Evolutionary conservation across 2,797 vertebrate species (phyloP).

Genomic region (Gallinago nigripennis): DNA sequence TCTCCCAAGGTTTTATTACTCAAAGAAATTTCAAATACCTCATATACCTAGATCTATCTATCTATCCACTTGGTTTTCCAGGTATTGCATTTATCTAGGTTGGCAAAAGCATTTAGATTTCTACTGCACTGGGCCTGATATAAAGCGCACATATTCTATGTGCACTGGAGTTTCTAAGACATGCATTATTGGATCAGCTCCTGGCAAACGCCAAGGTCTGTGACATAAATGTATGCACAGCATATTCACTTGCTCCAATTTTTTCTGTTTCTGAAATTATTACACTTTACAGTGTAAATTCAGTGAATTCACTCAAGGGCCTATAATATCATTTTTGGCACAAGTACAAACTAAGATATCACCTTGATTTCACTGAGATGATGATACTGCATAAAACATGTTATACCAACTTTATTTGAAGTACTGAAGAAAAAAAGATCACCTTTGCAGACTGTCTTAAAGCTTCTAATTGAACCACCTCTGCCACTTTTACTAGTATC

Average conservation of each 20-base stretch:
- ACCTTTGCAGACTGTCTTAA: neutral
- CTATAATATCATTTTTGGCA: neutral
- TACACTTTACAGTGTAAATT: neutral
- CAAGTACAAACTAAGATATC: neutral
- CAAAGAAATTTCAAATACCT: neutral
- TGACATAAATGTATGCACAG: neutral
- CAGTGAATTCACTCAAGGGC: neutral
- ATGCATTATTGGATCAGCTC: neutral
- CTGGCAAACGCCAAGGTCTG: neutral
- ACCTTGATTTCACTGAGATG: neutral
- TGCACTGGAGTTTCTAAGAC: neutral
- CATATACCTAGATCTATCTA: neutral
- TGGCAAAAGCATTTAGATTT: neutral
- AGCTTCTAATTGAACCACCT: neutral
- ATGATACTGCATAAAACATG: neutral
- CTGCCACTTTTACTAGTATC: neutral
- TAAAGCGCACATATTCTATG: neutral
- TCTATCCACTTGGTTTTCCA: neutral
- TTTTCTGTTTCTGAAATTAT: constrained; percentile 4
- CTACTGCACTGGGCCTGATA: neutral
- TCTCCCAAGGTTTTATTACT: neutral
- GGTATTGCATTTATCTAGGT: neutral
- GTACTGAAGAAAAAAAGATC: neutral
- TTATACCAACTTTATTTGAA: neutral
- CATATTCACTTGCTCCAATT: neutral